Percentiles rank a stretch among this genome's conserved stretches.
phyloP scores from a whole-genome alignment of 2,797 vertebrate species.

The Danio tinwini region DNA sequence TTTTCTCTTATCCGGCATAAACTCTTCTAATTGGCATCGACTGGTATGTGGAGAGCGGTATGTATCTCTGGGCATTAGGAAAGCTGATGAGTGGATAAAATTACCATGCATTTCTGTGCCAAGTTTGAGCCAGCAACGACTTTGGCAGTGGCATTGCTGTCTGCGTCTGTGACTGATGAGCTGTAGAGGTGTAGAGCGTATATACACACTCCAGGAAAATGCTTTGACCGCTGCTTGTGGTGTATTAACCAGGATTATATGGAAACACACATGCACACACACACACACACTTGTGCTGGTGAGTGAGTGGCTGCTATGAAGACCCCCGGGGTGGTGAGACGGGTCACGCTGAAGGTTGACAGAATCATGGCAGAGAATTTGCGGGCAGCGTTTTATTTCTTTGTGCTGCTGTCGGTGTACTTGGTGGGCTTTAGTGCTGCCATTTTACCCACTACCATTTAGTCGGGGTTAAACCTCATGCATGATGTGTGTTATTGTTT shows the following conservation, averaged over 20 bases:
- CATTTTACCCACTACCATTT: slow-evolving; percentile 32
- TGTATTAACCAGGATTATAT: slow-evolving; percentile 36
- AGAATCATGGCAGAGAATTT: slow-evolving; percentile 74
- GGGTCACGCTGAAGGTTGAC: slow-evolving; percentile 78
- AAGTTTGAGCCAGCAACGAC: slow-evolving; percentile 36
- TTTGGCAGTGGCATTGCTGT: slow-evolving; percentile 28
- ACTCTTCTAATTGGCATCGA: slow-evolving; percentile 33
- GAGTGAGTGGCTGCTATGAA: slow-evolving; percentile 31
- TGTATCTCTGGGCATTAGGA: slow-evolving; percentile 9
- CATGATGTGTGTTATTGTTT: slow-evolving; percentile 36
- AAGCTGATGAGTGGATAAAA: slow-evolving; percentile 38
- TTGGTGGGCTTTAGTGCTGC: slow-evolving; percentile 43
- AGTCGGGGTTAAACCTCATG: slow-evolving; percentile 22
- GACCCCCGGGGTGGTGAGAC: slow-evolving; percentile 56
- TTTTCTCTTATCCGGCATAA: neutral
- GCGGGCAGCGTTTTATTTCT: neutral
- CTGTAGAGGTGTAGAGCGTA: slow-evolving; percentile 34
- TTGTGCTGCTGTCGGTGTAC: slow-evolving; percentile 24
- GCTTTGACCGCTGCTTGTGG: slow-evolving; percentile 18
- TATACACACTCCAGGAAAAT: slow-evolving; percentile 22
- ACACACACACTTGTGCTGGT: slow-evolving; percentile 57
- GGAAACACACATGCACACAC: slow-evolving; percentile 56
- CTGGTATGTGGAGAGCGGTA: slow-evolving; percentile 12
- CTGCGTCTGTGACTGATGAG: slow-evolving; percentile 46
- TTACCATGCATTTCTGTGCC: slow-evolving; percentile 27